These are phyloP conservation scores for Xenopus petersii DNA, from an alignment of 2,797 vertebrate genomes.

Conservation along the genomic window DNA sequence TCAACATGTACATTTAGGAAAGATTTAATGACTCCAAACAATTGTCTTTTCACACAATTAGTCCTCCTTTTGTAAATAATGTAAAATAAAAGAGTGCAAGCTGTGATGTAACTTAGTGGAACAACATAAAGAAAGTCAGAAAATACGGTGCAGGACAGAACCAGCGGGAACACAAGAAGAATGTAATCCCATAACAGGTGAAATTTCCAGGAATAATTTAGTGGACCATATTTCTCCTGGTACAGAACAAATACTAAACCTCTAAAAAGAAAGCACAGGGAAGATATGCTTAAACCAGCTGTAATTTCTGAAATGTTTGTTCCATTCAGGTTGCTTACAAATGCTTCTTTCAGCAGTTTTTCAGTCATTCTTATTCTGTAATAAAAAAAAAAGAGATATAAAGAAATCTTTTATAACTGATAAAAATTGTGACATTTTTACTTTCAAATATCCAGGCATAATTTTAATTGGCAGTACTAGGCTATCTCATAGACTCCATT, in stretches of 20 bases:
- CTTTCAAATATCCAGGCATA: too few relatives aligned
- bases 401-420: neutral
- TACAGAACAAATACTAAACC: slow-evolving; percentile 76
- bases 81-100: slow-evolving; percentile 62
- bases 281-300: slow-evolving; percentile 73
- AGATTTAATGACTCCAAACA: slow-evolving; percentile 54
- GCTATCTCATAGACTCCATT: too few relatives aligned
- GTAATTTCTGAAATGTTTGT: slow-evolving; percentile 83
- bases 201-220: slow-evolving; percentile 57
- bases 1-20: slow-evolving; percentile 71
- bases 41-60: slow-evolving; percentile 20
- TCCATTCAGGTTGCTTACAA: slow-evolving; percentile 87
- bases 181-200: slow-evolving; percentile 80
- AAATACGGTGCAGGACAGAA: slow-evolving; percentile 80
- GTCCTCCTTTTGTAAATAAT: slow-evolving; percentile 62
- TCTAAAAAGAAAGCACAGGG: slow-evolving; percentile 77
- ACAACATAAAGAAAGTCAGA: slow-evolving; percentile 67
- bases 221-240: slow-evolving; percentile 58
- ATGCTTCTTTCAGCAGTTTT: slow-evolving; percentile 81
- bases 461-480: too few relatives aligned
- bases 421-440: too few relatives aligned
- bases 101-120: slow-evolving; percentile 54
- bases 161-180: slow-evolving; percentile 74
- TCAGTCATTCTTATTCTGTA: slow-evolving; percentile 72
- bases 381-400: neutral